Percentiles rank a stretch among this genome's conserved stretches.
These are phyloP conservation scores for Xyrauchen texanus DNA, from an alignment of 2,113 vertebrate genomes.

Conservation along the genomic window DNA sequence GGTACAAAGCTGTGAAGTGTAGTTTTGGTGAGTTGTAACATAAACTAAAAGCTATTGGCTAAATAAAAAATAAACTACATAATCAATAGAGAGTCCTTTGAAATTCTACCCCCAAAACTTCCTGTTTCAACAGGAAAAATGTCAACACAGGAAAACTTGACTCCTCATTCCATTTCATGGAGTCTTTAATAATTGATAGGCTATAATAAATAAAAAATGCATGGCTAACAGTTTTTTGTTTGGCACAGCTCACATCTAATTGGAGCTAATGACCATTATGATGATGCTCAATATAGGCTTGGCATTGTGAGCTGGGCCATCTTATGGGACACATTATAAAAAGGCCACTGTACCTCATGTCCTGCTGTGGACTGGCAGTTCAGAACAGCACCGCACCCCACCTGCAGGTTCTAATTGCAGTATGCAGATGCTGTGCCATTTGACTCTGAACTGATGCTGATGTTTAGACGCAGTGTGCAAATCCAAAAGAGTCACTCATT, in stretches of 20 bases:
- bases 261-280: conserved; percentile 13
- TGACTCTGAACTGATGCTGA: conserved; percentile 24
- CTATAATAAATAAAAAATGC: conserved; percentile 4
- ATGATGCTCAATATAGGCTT: background rate
- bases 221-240: background rate
- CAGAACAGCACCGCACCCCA: background rate
- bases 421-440: background rate
- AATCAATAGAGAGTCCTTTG: no score
- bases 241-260: conserved; percentile 6
- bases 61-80: no score
- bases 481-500: conserved; percentile 39
- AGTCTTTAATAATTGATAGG: no score
- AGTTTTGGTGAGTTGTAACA: no score
- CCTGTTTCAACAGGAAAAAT: no score
- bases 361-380: background rate
- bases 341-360: background rate
- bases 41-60: no score
- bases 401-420: no score
- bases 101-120: no score
- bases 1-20: no score
- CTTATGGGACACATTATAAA: background rate
- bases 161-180: no score
- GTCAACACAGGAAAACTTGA: no score
- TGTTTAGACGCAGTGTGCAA: background rate
- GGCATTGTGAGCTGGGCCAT: conserved; percentile 20